Conservation (phyloP, 2,113 vertebrate genomes). For the Noctilio leporinus region DNA sequence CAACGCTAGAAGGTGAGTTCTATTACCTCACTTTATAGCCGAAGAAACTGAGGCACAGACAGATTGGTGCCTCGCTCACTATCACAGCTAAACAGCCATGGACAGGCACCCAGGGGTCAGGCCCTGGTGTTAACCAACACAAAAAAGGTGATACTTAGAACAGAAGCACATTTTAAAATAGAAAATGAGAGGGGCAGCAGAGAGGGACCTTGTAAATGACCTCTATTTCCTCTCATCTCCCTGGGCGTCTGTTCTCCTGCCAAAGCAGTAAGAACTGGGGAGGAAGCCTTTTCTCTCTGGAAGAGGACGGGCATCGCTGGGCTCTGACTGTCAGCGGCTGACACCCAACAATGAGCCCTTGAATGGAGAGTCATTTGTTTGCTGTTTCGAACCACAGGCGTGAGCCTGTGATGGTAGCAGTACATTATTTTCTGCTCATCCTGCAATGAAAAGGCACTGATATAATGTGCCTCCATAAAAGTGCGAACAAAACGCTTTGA, state of each 20-base stretch:
- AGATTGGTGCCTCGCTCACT: not conserved
- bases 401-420: not conserved
- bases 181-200: conserved; percentile 24
- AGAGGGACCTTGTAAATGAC: not conserved
- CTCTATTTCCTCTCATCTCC: conserved; percentile 35
- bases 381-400: not conserved
- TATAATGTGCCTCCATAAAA: not conserved
- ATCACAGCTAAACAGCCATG: not conserved
- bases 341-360: not conserved
- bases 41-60: conserved; percentile 2
- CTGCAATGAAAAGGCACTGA: not conserved
- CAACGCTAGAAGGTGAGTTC: not conserved
- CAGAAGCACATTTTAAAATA: conserved; percentile 36
- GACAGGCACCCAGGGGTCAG: not conserved
- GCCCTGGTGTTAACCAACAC: not conserved
- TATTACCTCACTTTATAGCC: not conserved
- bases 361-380: not conserved
- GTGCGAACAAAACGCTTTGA: not conserved
- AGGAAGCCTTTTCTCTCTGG: not conserved
- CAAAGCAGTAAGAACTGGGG: not conserved
- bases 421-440: not conserved
- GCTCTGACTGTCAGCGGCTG: not conserved
- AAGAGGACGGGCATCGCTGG: not conserved
- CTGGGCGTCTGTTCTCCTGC: not conserved
- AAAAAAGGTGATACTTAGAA: not conserved